Evolutionary conservation across 2,113 vertebrate genomes (phyloP).

Genomic region (Centropristis striata): DNA sequence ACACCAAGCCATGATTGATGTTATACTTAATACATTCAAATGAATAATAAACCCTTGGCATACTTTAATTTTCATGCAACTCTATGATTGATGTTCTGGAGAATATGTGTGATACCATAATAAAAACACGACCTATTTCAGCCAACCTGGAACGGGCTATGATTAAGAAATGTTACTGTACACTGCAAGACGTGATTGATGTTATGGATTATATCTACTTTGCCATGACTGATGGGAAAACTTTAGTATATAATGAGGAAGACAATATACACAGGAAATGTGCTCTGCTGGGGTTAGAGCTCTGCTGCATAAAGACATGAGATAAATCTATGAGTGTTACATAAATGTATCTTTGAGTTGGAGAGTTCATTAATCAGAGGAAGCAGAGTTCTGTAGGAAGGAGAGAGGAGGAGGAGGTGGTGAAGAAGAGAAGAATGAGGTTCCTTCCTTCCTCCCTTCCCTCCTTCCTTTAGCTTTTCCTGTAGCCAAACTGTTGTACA

Average conservation of each 20-base stretch:
- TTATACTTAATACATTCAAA: constrained; percentile 2
- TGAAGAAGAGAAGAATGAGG: background rate
- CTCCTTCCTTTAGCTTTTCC: background rate
- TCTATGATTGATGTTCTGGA: constrained; percentile 22
- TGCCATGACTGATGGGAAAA: constrained; percentile 57
- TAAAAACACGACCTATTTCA: constrained; percentile 18
- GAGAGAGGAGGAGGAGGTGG: constrained; percentile 14
- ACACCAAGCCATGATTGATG: constrained; percentile 28
- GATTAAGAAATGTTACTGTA: constrained; percentile 28
- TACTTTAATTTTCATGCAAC: background rate
- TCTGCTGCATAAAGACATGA: constrained; percentile 33
- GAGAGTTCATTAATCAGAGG: constrained; percentile 64
- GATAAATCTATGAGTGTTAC: constrained; percentile 62
- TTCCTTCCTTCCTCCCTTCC: background rate
- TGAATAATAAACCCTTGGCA: background rate
- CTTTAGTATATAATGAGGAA: constrained; percentile 51
- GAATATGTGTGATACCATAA: background rate
- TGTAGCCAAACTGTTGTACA: background rate
- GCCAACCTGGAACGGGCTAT: constrained; percentile 18
- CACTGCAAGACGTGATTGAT: constrained; percentile 45
- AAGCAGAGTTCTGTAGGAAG: constrained; percentile 28
- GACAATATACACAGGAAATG: constrained; percentile 56
- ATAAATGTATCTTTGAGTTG: constrained; percentile 59
- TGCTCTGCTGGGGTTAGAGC: constrained; percentile 40
- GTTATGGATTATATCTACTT: constrained; percentile 51